These are phyloP conservation scores for Vanessa cardui DNA, from an alignment of 2,888 invertebrate genomes.

Conservation along the genomic window DNA sequence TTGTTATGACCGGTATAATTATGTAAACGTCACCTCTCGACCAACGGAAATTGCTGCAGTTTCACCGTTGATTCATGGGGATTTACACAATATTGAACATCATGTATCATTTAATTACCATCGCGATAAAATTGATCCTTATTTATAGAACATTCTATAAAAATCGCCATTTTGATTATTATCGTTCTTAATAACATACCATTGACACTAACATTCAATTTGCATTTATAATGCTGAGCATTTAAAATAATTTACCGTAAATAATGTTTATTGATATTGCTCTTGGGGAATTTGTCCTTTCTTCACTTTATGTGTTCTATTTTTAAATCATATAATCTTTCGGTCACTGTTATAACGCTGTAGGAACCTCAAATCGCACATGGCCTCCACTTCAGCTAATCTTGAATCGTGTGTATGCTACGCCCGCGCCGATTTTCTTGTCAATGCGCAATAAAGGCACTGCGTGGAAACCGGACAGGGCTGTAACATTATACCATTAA, in stretches of 20 bases:
- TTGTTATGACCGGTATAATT: constrained; percentile 9
- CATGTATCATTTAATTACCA: neutral
- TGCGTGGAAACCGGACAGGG: constrained; percentile 19
- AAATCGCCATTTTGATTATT: neutral
- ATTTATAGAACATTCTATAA: neutral
- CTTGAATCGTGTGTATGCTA: constrained; percentile 71
- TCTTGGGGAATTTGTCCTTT: no score
- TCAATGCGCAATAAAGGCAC: constrained; percentile 66
- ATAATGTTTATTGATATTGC: no score
- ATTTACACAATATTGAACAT: constrained; percentile 9
- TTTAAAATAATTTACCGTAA: no score
- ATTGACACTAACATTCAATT: no score
- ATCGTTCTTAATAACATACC: no score
- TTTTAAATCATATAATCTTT: constrained; percentile 34
- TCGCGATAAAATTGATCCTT: neutral
- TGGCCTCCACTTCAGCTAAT: constrained; percentile 51
- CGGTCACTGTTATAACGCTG: constrained; percentile 27
- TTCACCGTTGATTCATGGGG: constrained; percentile 9
- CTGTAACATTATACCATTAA: neutral
- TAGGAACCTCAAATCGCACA: constrained; percentile 39
- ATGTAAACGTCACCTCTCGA: neutral
- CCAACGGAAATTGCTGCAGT: constrained; percentile 4
- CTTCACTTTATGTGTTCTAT: constrained; percentile 1
- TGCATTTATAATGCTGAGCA: no score
- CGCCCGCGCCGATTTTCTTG: constrained; percentile 49